Base-by-base conservation (phyloP, 2,113 vertebrate genomes). In the Leiothrix lutea region DNA sequence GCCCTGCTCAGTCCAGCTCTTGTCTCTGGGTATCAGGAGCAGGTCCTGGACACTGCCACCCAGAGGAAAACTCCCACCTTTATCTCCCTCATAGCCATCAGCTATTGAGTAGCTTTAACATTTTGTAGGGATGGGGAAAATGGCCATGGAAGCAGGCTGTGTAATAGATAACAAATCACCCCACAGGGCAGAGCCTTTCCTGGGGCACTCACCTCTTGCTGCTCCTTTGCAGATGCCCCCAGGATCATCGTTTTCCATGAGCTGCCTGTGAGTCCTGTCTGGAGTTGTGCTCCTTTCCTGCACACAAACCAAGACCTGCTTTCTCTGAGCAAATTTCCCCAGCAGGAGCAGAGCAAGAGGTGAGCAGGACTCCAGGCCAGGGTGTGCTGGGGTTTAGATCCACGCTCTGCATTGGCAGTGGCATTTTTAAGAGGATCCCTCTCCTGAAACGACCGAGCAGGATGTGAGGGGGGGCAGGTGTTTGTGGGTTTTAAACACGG, bases 51-150 rank as follows among this genome's bases (percentile, higher is more conserved):
- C 22, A 5, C 48, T 74, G 62, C 72, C 78, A 91, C 33, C 6
- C 29, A 58, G 67, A 95, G 62, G 56, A 91, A 93, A 97, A 71
- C 51, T 53, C 58, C 11, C 21, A 57, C 82, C 87, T 92, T 94
- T 92, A 56, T 81, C 94, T 95, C 88, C 89, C 75, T 87, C 78
- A 33, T 8, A 64, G 58, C 88, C 77, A 90, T 50, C 79, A 92
- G 89, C 86, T 80, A n/a, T 4, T 78, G 92, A 95, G 75, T 84
- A 85, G 83, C 53, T 78, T 74, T 66, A 93, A 40, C 26, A 48
- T 61, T 92, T 24, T 8, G 12, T 44, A 45, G 4, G 31, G 56
- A 51, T 22, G 35, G 81, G 47, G 61, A 18, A 91, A 86, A 82
- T 29, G 40, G 71, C 87, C 53, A 9, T 22, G 50, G 79, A 64